phyloP scores from a whole-genome alignment of 1,140 invertebrate species.

The Phocides pigmalion region DNA sequence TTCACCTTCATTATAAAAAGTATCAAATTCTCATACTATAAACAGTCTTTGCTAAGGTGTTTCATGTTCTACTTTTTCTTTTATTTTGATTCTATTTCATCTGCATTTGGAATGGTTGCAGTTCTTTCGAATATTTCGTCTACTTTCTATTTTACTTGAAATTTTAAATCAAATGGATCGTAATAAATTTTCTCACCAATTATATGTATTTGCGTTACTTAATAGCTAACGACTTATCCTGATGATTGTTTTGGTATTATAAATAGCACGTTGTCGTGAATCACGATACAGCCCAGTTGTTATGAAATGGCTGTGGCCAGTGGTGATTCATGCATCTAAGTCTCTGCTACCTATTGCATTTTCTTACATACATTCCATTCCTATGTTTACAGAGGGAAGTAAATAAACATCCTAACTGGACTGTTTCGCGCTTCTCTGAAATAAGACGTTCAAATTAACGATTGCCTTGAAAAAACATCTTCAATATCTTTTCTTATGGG shows the following conservation, averaged over 20 bases:
- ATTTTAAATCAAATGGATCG: neutral
- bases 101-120: too few species aligned
- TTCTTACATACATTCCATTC: neutral
- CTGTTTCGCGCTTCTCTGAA: neutral
- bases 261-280: slow-evolving; percentile 41
- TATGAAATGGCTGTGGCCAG: slow-evolving; percentile 56
- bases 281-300: slow-evolving; percentile 46
- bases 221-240: neutral
- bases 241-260: slow-evolving; percentile 15
- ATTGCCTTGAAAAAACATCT: neutral
- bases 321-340: slow-evolving; percentile 58
- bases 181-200: neutral
- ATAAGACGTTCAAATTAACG: neutral
- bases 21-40: slow-evolving; percentile 9
- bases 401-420: neutral
- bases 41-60: neutral
- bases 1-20: slow-evolving; percentile 19
- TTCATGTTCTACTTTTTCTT: neutral
- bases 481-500: too few species aligned
- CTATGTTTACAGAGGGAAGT: slow-evolving; percentile 4
- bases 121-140: neutral
- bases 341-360: slow-evolving; percentile 25
- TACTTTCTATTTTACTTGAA: neutral
- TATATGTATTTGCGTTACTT: slow-evolving; percentile 10
- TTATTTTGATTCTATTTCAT: too few species aligned